Evolutionary conservation across 2,113 vertebrate species (phyloP), one percentile per base, ranked within the genome.

Genomic region (Haplotaxodon microlepis): DNA sequence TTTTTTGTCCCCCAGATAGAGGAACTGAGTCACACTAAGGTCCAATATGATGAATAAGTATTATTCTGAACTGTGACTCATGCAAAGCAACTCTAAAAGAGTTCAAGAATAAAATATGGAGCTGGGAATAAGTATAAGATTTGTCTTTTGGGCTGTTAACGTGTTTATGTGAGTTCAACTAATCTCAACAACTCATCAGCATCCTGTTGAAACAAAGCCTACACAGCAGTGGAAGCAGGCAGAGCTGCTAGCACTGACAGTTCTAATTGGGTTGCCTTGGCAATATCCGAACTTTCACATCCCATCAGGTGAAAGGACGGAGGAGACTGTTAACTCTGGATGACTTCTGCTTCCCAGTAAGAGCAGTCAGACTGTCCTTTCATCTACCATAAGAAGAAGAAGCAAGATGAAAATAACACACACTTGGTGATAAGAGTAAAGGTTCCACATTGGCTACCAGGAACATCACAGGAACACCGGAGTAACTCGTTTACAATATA

Each of bases 251-350:
- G 81, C 34, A 4, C 86, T 89, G 92, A 90, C 93, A 92, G 90
- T 24, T 90, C 86, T 94, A 93, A 94, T 90, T 94, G 84, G 84
- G 85, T 81, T 83, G 66, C 84, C 81, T 93, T 76, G 38, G 76
- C 81, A 80, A 59, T 59, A 82, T 91, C 89, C 42, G 57, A 79
- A 90, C 88, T 91, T 92, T 93, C 90, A 93, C 90, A 84, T 92
- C 85, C 84, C 80, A 94, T 93, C 88, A 87, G 53, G 82, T 89
- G 50, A 78, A 84, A 61, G 17, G 66, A 83, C 14, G 61, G 21
- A 53, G 84, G 85, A 91, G 81, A 57, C 31, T 16, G 85, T 86
- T 81, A 85, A 88, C 69, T 40, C 59, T 45, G 86, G 80, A 61
- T 42, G 82, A 80, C 78, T 73, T 85, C 92, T 86, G 85, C 83